Percentiles rank a stretch among this genome's conserved stretches.
Conservation (phyloP, 2,888 invertebrate genomes). For the Plebejus melissa region DNA sequence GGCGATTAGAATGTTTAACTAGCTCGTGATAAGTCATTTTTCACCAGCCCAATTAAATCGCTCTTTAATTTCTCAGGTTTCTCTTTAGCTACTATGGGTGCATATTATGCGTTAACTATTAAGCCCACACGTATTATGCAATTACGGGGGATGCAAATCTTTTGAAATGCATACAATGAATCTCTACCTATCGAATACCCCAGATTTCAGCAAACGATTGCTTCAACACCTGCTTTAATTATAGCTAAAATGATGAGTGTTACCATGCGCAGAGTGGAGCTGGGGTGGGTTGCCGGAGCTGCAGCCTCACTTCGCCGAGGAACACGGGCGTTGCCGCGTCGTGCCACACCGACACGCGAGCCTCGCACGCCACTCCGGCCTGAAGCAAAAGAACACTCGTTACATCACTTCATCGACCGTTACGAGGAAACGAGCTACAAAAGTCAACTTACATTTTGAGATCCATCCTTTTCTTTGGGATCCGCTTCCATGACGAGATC, state of each 20-base stretch:
- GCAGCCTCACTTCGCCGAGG: slow-evolving; percentile 91
- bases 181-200: background rate
- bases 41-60: background rate
- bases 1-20: slow-evolving; percentile 21
- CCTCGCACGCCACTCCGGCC: slow-evolving; percentile 86
- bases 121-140: background rate
- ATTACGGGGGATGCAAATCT: too few relatives aligned
- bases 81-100: background rate
- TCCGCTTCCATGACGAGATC: slow-evolving; percentile 81
- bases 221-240: too few relatives aligned
- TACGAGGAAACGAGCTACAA: background rate
- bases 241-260: slow-evolving; percentile 40
- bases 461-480: slow-evolving; percentile 71
- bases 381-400: slow-evolving; percentile 37
- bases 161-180: too few relatives aligned
- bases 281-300: slow-evolving; percentile 82
- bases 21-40: background rate
- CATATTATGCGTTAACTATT: background rate
- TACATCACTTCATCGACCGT: background rate
- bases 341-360: slow-evolving; percentile 92
- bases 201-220: background rate
- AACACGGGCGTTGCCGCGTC: slow-evolving; percentile 91
- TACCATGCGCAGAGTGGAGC: slow-evolving; percentile 84
- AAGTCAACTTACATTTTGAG: slow-evolving; percentile 72
- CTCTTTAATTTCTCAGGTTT: background rate